A percentile compares a stretch with the other conserved stretches of the same genome.
phyloP scores from a whole-genome alignment of 2,113 vertebrate genomes.

The Plestiodon gilberti region DNA sequence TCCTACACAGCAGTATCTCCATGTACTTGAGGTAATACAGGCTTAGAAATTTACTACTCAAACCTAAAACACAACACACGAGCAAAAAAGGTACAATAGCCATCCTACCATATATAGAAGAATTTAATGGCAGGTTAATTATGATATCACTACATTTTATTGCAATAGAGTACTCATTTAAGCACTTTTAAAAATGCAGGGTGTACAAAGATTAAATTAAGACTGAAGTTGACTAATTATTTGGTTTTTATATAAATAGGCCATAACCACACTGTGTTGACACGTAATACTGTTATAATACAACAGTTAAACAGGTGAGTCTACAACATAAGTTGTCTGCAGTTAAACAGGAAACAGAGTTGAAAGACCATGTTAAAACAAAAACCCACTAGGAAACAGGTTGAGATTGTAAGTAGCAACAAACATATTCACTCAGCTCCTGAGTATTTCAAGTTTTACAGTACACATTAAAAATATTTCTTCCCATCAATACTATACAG shows the following conservation, averaged over 20 bases:
- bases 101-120: conserved; percentile 73
- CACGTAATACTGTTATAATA: conserved; percentile 92
- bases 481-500: conserved; percentile 84
- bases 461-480: conserved; percentile 86
- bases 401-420: conserved; percentile 82
- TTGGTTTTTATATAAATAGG: conserved; percentile 95
- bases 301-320: conserved; percentile 86
- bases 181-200: conserved; percentile 90
- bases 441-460: conserved; percentile 87
- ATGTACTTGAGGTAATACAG: background rate
- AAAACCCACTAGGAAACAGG: conserved; percentile 82
- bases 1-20: background rate
- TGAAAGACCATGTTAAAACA: conserved; percentile 85
- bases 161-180: conserved; percentile 88
- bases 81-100: conserved; percentile 32
- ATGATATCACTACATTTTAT: conserved; percentile 87
- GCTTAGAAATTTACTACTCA: background rate
- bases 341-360: conserved; percentile 84
- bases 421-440: conserved; percentile 86
- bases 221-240: conserved; percentile 90
- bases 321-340: conserved; percentile 83
- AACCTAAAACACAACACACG: background rate
- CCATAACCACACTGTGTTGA: conserved; percentile 90
- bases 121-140: conserved; percentile 89
- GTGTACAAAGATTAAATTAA: conserved; percentile 90